phyloP scores from a whole-genome alignment of 2,797 vertebrate genomes.

The Anguilla megastoma region DNA sequence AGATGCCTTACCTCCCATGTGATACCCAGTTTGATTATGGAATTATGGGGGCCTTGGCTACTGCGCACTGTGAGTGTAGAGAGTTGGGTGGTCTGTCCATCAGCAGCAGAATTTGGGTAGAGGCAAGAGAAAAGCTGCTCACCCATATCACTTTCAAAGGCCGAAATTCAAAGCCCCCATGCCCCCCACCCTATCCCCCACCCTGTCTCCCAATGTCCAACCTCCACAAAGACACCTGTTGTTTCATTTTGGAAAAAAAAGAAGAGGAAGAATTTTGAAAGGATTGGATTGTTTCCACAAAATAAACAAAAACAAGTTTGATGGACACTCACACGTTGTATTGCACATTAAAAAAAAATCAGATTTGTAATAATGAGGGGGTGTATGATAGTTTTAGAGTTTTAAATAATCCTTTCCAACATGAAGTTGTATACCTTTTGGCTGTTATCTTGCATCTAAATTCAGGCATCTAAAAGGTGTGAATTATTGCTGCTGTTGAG shows the following conservation, averaged over 20 bases:
- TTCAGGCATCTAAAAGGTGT: not conserved
- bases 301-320: slow-evolving; percentile 59
- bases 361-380: not conserved
- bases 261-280: slow-evolving; percentile 54
- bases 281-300: slow-evolving; percentile 70
- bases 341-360: not conserved
- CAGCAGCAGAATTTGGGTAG: slow-evolving; percentile 76
- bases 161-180: slow-evolving; percentile 72
- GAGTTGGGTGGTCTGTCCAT: slow-evolving; percentile 81
- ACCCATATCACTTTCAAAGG: slow-evolving; percentile 81
- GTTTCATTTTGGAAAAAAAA: slow-evolving; percentile 61
- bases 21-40: not conserved
- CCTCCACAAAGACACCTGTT: slow-evolving; percentile 82
- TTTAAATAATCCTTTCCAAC: not conserved
- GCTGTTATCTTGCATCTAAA: not conserved
- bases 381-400: not conserved
- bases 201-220: slow-evolving; percentile 43
- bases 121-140: slow-evolving; percentile 78
- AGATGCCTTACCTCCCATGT: slow-evolving; percentile 7
- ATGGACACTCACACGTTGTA: slow-evolving; percentile 6
- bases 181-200: slow-evolving; percentile 33
- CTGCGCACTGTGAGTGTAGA: slow-evolving; percentile 65
- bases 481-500: not conserved
- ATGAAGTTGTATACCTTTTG: not conserved
- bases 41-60: slow-evolving; percentile 61